Evolutionary conservation across 1,140 invertebrate genomes (phyloP), one percentile per base, ranked within the genome.

Genomic region (Macrocentrus cingulum): DNA sequence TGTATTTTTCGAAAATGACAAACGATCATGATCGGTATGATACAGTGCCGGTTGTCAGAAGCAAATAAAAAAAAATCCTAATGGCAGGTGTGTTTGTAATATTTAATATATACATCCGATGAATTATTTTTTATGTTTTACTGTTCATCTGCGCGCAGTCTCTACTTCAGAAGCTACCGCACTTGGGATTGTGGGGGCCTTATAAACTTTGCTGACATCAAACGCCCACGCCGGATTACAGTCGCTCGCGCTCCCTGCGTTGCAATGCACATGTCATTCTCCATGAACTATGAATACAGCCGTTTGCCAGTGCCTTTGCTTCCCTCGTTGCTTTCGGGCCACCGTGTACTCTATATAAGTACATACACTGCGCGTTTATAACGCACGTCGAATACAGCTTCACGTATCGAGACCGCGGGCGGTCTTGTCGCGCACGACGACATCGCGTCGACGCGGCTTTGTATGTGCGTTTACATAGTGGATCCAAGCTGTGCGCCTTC

Each of bases 161-260:
- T 23, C 5, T n/a, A 6, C 19, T n/a, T 23, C 16, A 15, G 13
- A 29, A 52, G 36, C 44, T 39, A 54, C 51, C 36, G 36, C 51
- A 54, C 51, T 41, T 22, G 42, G 23, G 19, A 52, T 41, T 52
- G 29, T 18, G 16, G 13, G 32, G 19, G 2, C 49, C 36, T 23
- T 49, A 49, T n/a, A n/a, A 49, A 49, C 25, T 29, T 45, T 25
- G 58, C 44, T 65, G 62, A 70, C 68, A 67, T 68, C 65, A 69
- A 70, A 70, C 67, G 60, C 60, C 61, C 63, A 64, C 63, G 57
- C 54, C 60, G 62, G 64, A 66, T 69, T 67, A 69, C 59, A 48
- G 55, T 41, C 19, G n/a, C n/a, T n/a, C n/a, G n/a, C n/a, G n/a
- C n/a, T n/a, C n/a, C n/a, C n/a, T n/a, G 55, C 39, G 60, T 29